These are phyloP conservation scores for Pachypeltis micranthus DNA, from an alignment of 1,140 invertebrate species.

Conservation along the genomic window DNA sequence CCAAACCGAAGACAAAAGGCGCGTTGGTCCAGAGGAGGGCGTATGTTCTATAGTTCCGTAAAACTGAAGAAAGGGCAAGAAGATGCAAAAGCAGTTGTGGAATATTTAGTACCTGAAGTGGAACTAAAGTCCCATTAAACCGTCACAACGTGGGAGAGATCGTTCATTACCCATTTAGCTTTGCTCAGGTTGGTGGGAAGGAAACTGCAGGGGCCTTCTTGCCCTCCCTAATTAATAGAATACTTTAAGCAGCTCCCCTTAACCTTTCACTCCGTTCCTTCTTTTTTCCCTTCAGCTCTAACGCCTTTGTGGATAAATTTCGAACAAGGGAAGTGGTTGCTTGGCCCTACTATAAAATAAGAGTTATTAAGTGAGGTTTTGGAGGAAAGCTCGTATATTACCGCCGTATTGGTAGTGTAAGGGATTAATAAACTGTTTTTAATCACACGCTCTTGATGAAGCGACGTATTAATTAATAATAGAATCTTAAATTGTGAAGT, in stretches of 20 bases:
- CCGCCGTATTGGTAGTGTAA: too few species aligned
- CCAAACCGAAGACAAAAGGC: too few species aligned
- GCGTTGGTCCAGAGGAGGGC: too few species aligned
- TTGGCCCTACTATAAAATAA: too few species aligned
- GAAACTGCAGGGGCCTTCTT: conserved; percentile 7
- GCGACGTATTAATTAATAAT: too few species aligned
- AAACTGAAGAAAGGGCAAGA: not conserved
- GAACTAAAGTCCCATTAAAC: conserved; percentile 15
- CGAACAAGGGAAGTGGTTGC: too few species aligned
- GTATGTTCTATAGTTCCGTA: too few species aligned
- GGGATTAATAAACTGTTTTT: too few species aligned
- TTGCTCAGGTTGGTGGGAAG: not conserved
- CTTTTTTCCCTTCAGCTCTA: not conserved
- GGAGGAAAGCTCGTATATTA: too few species aligned
- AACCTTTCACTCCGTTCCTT: not conserved
- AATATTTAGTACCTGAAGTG: conserved; percentile 14
- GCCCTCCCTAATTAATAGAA: conserved; percentile 5
- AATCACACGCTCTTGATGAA: too few species aligned
- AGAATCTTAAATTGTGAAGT: too few species aligned
- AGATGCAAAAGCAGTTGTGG: conserved; percentile 9
- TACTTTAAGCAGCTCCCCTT: not conserved
- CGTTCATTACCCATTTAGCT: conserved; percentile 13
- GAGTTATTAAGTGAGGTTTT: too few species aligned
- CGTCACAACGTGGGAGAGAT: conserved; percentile 2
- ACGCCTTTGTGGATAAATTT: not conserved